A percentile compares a stretch with the other conserved stretches of the same genome.
phyloP scores from a whole-genome alignment of 2,888 invertebrate species.

The Drosophila lacicola region DNA sequence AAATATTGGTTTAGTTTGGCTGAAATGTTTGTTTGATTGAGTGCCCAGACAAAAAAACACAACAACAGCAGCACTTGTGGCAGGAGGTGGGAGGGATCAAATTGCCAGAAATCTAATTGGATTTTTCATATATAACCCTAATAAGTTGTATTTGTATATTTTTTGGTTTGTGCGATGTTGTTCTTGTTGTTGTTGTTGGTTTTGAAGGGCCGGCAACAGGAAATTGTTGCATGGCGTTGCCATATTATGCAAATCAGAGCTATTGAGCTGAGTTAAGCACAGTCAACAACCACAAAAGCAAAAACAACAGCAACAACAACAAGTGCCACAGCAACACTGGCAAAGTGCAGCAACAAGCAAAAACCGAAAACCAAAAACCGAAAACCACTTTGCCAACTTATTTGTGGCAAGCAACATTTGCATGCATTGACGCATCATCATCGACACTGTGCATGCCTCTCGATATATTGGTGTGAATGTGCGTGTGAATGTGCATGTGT shows the following conservation, averaged over 20 bases:
- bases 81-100: slow-evolving; percentile 9
- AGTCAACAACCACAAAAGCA: slow-evolving; percentile 50
- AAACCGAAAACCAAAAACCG: slow-evolving; percentile 47
- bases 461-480: not conserved
- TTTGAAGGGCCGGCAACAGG: slow-evolving; percentile 39
- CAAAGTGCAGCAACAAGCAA: slow-evolving; percentile 23
- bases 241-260: slow-evolving; percentile 74
- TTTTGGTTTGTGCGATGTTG: slow-evolving; percentile 1
- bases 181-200: not conserved
- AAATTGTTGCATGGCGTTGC: slow-evolving; percentile 74
- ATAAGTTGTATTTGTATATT: slow-evolving; percentile 50
- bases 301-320: slow-evolving; percentile 25
- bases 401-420: slow-evolving; percentile 73
- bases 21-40: slow-evolving; percentile 68
- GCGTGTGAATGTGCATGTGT: not conserved
- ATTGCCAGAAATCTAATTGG: slow-evolving; percentile 29
- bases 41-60: slow-evolving; percentile 14
- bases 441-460: slow-evolving; percentile 46
- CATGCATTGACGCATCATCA: slow-evolving; percentile 72
- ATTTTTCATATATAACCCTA: slow-evolving; percentile 59
- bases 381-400: slow-evolving; percentile 77
- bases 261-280: slow-evolving; percentile 59
- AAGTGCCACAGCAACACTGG: slow-evolving; percentile 17
- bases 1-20: slow-evolving; percentile 56
- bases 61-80: not conserved